These are phyloP conservation scores for Eurytoma adleriae DNA, from an alignment of 2,888 invertebrate genomes.

Conservation along the genomic window DNA sequence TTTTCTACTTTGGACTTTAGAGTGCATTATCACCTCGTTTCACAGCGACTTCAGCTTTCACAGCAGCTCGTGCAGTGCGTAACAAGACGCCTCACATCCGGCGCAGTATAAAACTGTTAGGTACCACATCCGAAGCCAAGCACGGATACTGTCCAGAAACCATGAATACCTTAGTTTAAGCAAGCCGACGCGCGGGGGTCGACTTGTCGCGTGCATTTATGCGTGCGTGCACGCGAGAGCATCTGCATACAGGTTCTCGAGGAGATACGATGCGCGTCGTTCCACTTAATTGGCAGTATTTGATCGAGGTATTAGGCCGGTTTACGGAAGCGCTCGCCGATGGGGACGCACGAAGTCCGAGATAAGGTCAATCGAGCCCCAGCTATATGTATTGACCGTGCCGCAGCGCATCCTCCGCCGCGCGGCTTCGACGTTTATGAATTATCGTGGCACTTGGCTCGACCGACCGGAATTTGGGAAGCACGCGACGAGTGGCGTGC, in stretches of 20 bases:
- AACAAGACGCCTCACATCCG: not conserved
- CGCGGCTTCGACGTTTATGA: no score
- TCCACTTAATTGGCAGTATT: slow-evolving; percentile 68
- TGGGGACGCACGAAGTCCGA: not conserved
- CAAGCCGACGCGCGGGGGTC: not conserved
- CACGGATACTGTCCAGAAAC: not conserved
- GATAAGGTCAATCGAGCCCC: not conserved
- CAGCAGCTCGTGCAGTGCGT: not conserved
- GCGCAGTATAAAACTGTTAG: not conserved
- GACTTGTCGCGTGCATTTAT: slow-evolving; percentile 12
- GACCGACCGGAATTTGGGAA: no score
- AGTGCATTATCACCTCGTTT: no score
- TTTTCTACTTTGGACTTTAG: no score
- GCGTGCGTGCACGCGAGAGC: slow-evolving; percentile 6
- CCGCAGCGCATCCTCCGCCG: not conserved
- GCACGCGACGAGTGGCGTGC: no score
- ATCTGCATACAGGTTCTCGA: not conserved
- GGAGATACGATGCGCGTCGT: slow-evolving; percentile 59
- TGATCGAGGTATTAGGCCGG: slow-evolving; percentile 64
- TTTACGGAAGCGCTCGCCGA: slow-evolving; percentile 56
- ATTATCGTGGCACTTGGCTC: no score
- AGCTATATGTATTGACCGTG: not conserved
- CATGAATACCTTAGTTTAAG: slow-evolving; percentile 21
- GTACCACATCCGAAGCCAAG: not conserved
- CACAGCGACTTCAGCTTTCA: not conserved